A percentile compares a stretch with the other conserved stretches of the same genome.
Conservation (phyloP, 2,113 vertebrate genomes). For the Polypterus bichir region DNA sequence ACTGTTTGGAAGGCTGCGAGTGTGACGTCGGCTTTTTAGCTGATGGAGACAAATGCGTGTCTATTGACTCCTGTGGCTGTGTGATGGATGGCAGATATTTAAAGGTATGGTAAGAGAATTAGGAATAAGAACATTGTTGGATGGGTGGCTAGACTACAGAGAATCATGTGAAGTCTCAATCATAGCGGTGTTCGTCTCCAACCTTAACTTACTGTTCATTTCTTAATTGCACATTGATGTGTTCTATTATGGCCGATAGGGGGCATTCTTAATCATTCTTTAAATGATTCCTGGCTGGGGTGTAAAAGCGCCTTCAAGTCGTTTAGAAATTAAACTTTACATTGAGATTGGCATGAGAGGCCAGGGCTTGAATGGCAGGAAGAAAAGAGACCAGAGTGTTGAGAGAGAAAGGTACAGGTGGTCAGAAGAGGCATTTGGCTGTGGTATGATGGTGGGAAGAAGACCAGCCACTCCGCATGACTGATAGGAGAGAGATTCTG, state of each 20-base stretch:
- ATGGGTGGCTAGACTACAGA: not conserved
- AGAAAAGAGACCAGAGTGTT: no score
- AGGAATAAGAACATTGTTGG: not conserved
- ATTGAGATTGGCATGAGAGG: no score
- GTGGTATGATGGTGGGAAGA: no score
- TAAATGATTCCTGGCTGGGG: not conserved
- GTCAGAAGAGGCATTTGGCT: no score
- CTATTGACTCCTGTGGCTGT: constrained; percentile 26
- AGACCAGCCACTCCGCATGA: no score
- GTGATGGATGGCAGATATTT: constrained; percentile 15
- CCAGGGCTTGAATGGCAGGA: no score
- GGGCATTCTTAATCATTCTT: not conserved
- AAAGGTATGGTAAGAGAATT: constrained; percentile 5
- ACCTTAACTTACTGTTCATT: not conserved
- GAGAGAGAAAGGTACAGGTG: no score
- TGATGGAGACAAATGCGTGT: constrained; percentile 20
- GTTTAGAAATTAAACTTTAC: no score
- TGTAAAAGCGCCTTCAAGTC: no score
- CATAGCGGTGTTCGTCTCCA: not conserved
- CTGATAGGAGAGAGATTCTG: no score
- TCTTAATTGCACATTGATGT: not conserved
- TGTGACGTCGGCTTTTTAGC: constrained; percentile 24
- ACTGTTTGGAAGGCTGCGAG: constrained; percentile 37
- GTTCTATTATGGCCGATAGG: not conserved
- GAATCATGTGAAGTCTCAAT: no score